phyloP scores from a whole-genome alignment of 2,797 vertebrate species.

The Iguana delicatissima region DNA sequence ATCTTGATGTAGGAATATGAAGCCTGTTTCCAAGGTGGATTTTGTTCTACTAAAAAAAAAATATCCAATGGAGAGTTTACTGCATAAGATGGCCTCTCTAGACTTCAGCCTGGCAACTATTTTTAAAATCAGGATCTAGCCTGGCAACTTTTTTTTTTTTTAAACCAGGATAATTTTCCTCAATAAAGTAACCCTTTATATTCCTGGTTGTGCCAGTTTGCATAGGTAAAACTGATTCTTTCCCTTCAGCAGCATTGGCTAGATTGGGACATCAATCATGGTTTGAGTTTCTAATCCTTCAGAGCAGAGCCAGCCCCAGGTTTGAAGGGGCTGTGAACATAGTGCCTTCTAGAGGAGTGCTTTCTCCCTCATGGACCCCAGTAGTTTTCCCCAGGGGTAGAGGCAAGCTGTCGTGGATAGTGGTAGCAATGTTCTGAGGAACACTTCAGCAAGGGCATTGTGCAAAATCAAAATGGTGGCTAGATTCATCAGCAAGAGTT shows the following conservation, averaged over 20 bases:
- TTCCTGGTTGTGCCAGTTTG: not conserved
- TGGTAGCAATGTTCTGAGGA: not conserved
- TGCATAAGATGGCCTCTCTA: not conserved
- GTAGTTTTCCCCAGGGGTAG: not conserved
- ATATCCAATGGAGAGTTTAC: too few species aligned
- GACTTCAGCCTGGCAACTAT: not conserved
- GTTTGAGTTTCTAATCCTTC: not conserved
- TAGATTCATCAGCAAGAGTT: not conserved
- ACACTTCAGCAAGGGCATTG: not conserved
- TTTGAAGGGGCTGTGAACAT: not conserved
- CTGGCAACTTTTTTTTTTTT: too few species aligned
- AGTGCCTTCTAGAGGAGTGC: too few species aligned
- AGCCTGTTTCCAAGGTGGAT: constrained; percentile 66
- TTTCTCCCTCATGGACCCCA: not conserved
- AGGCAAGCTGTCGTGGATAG: not conserved
- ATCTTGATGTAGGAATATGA: constrained; percentile 52
- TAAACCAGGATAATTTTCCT: not conserved
- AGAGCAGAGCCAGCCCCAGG: not conserved
- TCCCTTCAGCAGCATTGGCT: not conserved
- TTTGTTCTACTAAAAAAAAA: constrained; percentile 58
- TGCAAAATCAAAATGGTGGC: not conserved
- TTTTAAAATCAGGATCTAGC: too few species aligned
- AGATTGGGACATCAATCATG: not conserved
- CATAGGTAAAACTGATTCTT: not conserved
- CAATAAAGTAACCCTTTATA: not conserved